phyloP scores from a whole-genome alignment of 30 jellyfish, hydroid and myxozoan genomes.

The Turritopsis dohrnii region DNA sequence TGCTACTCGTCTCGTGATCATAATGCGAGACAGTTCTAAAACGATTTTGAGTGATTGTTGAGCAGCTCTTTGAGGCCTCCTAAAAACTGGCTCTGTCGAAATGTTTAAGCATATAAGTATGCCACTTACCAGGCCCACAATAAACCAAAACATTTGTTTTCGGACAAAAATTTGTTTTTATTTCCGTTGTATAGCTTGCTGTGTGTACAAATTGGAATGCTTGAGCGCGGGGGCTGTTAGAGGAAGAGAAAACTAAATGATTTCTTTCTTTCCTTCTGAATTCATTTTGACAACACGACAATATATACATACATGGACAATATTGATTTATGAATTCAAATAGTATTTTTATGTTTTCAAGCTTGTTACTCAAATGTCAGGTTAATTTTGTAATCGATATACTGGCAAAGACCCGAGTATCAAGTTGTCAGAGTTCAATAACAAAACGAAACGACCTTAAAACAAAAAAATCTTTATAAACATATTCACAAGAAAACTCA shows the following conservation, averaged over 20 bases:
- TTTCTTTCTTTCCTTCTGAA: background rate
- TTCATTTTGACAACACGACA: background rate
- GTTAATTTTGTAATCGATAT: too few species aligned
- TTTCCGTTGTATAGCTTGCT: too few species aligned
- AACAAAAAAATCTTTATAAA: background rate
- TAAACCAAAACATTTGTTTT: too few species aligned
- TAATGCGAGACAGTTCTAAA: too few species aligned
- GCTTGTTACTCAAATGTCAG: background rate
- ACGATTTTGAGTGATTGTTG: too few species aligned
- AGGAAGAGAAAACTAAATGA: background rate
- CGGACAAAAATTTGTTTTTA: too few species aligned
- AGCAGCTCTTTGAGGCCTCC: too few species aligned
- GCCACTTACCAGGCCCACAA: too few species aligned
- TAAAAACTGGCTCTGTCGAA: too few species aligned
- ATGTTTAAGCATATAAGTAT: too few species aligned
- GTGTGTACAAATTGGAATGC: too few species aligned
- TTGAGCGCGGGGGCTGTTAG: background rate
- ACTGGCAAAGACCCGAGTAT: background rate
- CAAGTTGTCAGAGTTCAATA: background rate
- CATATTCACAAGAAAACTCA: conserved; percentile 14
- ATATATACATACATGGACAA: background rate
- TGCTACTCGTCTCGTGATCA: too few species aligned
- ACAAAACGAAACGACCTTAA: background rate
- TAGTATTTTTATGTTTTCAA: background rate
- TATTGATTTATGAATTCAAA: background rate